Base-by-base conservation (phyloP, 2,888 invertebrate species). In the Drosophila gaucha region DNA sequence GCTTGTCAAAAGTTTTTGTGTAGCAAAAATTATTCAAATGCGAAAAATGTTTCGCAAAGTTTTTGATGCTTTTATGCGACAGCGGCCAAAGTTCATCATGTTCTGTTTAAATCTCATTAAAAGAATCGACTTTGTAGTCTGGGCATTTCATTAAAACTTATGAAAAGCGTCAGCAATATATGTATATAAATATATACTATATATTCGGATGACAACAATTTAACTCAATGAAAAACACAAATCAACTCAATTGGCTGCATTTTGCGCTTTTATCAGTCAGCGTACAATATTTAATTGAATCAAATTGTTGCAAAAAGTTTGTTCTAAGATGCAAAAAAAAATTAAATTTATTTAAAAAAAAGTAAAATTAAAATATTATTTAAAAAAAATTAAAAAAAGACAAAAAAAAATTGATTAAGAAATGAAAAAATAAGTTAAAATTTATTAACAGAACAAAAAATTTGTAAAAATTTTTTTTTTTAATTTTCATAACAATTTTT, bases 121-220 rank as follows among this genome's bases (percentile, higher is more conserved):
- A 44, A 60, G 24, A 41, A 44, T 52, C 22, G 49, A 76, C 79
- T 88, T 88, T 88, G 89, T 86, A 87, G 89, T 86, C 85, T 86
- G 85, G 65, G 57, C 65, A 65, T 71, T 85, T 70, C 46, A 88
- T 88, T 85, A 80, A 73, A 58, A 24, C 52, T 52, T 59, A 56
- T 59, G 26, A 44, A 58, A 36, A 55, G 24, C 36, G 39, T 43
- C n/a, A 10, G 38, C 31, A 31, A 38, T 2, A 24, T 6, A 18
- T 26, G 12, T 24, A 5, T 22, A 12, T 30, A n/a, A n/a, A 22
- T 56, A 22, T 20, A 30, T 30, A 30, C 8, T 30, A 30, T 10
- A 28, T 2, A 12, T 3, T 1, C 31, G 28, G 26, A 26, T 44
- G 26, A 50, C 38, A 49, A 55, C 64, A 69, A 65, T 59, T 73